phyloP scores from a whole-genome alignment of 2,888 invertebrate genomes.

The Platypus cylindrus region DNA sequence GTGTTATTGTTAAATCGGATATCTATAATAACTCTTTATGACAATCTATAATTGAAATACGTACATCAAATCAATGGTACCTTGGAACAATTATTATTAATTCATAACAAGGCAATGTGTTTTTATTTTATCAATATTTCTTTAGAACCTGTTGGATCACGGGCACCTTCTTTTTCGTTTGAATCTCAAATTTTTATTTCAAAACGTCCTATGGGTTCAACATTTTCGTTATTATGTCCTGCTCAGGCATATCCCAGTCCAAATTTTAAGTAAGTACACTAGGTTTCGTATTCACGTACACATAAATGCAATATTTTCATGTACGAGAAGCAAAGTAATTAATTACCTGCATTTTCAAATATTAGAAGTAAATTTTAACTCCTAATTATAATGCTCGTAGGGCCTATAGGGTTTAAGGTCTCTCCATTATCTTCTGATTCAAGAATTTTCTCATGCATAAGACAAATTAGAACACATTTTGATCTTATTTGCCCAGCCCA shows the following conservation, averaged over 20 bases:
- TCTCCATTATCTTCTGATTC: constrained; percentile 36
- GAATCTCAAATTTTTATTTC: constrained; percentile 37
- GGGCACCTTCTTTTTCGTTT: constrained; percentile 37
- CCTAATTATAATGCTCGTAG: constrained; percentile 38
- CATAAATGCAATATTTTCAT: not conserved
- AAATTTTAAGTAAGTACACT: constrained; percentile 44
- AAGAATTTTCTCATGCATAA: constrained; percentile 38
- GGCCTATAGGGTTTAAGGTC: constrained; percentile 42
- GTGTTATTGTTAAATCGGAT: constrained; percentile 4
- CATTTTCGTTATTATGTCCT: constrained; percentile 60
- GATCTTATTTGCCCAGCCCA: constrained; percentile 49
- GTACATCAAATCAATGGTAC: no score
- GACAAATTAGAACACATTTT: constrained; percentile 20
- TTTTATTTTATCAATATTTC: not conserved
- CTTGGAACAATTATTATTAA: not conserved
- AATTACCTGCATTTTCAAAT: not conserved
- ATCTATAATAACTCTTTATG: no score
- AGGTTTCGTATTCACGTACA: not conserved
- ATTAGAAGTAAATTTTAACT: not conserved
- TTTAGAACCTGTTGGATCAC: constrained; percentile 38
- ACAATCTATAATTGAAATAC: no score
- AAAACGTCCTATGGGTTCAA: constrained; percentile 39
- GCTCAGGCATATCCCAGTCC: constrained; percentile 62
- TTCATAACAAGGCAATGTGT: not conserved
- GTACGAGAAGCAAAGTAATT: not conserved